Conservation (phyloP, 2,113 vertebrate genomes). For the Chrysemys picta region DNA sequence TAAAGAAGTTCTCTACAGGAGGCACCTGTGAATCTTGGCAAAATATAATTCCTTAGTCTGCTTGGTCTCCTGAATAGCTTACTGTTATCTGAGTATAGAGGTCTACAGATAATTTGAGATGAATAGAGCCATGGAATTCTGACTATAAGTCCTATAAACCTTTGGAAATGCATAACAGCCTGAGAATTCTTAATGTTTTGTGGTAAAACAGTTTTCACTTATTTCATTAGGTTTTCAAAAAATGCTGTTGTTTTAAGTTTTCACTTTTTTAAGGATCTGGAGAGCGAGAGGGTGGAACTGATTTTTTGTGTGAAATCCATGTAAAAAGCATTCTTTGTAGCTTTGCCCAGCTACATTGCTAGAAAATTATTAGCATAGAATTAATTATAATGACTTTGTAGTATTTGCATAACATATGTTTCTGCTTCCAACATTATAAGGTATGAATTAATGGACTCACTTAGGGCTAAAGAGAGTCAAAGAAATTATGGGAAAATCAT, state of each 20-base stretch:
- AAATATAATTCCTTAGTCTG: conserved; percentile 52
- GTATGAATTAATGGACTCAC: background rate
- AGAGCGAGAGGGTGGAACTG: background rate
- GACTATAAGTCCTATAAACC: conserved; percentile 25
- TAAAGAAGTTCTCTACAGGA: conserved; percentile 59
- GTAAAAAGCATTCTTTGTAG: background rate
- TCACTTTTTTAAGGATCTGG: background rate
- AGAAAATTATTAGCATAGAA: background rate
- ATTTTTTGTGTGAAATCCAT: background rate
- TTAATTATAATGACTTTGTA: background rate
- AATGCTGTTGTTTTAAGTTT: background rate
- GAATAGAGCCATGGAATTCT: conserved; percentile 62
- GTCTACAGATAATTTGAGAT: conserved; percentile 49
- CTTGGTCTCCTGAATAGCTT: conserved; percentile 70
- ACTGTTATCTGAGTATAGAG: conserved; percentile 65
- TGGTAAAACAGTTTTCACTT: background rate
- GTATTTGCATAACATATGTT: background rate
- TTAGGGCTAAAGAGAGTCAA: background rate
- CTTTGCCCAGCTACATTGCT: background rate
- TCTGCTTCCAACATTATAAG: background rate
- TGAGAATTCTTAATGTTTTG: background rate
- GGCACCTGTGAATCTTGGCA: conserved; percentile 85
- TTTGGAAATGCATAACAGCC: background rate
- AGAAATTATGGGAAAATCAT: background rate
- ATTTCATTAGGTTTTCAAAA: conserved; percentile 26